These are phyloP conservation scores for Brachionus rubens DNA, from an alignment of 1,140 invertebrate genomes.

Conservation along the genomic window DNA sequence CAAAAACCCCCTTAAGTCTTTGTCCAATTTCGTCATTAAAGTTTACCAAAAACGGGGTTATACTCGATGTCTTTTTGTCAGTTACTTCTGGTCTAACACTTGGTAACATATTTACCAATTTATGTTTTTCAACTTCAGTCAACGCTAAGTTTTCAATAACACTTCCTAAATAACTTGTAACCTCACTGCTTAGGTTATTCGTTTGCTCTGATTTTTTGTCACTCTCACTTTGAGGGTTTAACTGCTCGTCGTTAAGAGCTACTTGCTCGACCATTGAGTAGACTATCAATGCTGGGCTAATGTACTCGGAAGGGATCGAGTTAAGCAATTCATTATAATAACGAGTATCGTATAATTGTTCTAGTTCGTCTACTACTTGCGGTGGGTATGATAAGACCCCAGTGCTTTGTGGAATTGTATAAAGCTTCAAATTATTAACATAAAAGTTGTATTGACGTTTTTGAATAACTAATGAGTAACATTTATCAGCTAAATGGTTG, in stretches of 20 bases:
- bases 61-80: not conserved
- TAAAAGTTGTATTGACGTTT: conserved; percentile 40
- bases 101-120: not conserved
- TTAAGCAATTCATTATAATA: conserved; percentile 60
- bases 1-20: conserved; percentile 51
- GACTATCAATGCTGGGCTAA: conserved; percentile 56
- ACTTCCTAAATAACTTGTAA: conserved; percentile 53
- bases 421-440: conserved; percentile 48
- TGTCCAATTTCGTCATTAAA: conserved; percentile 53
- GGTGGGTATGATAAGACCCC: not conserved
- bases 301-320: conserved; percentile 57
- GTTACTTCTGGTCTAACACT: not conserved
- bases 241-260: not conserved
- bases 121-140: conserved; percentile 53
- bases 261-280: conserved; percentile 61
- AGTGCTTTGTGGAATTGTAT: conserved; percentile 48
- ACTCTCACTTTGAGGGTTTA: not conserved
- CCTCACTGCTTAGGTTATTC: conserved; percentile 50
- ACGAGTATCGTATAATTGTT: conserved; percentile 52
- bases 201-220: conserved; percentile 53
- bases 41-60: conserved; percentile 53
- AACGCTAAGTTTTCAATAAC: conserved; percentile 57
- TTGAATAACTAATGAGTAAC: conserved; percentile 1
- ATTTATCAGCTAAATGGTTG: conserved; percentile 30
- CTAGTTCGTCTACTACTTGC: not conserved